Percentiles rank a stretch among this genome's conserved stretches.
Evolutionary conservation across 2,113 vertebrate species (phyloP).

Genomic region (Trogon surrucura): DNA sequence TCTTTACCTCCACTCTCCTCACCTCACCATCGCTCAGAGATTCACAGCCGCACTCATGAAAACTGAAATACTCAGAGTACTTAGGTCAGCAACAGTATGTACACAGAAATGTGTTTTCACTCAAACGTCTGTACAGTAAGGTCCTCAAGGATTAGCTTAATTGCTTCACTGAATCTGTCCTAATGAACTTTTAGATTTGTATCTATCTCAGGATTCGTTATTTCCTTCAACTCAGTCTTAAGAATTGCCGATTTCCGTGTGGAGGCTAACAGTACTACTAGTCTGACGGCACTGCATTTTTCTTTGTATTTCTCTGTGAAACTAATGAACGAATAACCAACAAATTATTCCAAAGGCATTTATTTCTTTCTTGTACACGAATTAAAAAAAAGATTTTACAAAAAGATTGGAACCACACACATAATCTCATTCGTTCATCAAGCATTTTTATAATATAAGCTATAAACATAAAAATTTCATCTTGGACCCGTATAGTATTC

Average conservation of each 20-base stretch:
- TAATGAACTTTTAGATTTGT: not conserved
- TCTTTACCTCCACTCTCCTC: not conserved
- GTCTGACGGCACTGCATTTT: not conserved
- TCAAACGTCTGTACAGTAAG: not conserved
- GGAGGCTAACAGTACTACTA: not conserved
- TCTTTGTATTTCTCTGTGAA: not conserved
- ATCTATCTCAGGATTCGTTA: not conserved
- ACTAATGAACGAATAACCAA: not conserved
- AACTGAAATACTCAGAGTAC: not conserved
- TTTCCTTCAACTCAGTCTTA: not conserved
- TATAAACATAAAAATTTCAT: constrained; percentile 44
- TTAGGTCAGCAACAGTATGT: fast-evolving
- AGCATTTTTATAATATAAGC: not conserved
- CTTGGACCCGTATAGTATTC: not conserved
- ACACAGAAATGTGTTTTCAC: not conserved
- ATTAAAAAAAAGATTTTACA: not conserved
- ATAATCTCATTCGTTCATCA: not conserved
- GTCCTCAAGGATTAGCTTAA: not conserved
- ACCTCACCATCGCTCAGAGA: fast-evolving
- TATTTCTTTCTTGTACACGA: not conserved
- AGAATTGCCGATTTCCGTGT: not conserved
- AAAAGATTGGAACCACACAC: not conserved
- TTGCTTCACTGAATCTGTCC: not conserved
- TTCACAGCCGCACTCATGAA: not conserved
- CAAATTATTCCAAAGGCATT: not conserved